These are phyloP conservation scores for Brachylomia viminalis DNA, from an alignment of 2,888 invertebrate genomes.

Conservation along the genomic window DNA sequence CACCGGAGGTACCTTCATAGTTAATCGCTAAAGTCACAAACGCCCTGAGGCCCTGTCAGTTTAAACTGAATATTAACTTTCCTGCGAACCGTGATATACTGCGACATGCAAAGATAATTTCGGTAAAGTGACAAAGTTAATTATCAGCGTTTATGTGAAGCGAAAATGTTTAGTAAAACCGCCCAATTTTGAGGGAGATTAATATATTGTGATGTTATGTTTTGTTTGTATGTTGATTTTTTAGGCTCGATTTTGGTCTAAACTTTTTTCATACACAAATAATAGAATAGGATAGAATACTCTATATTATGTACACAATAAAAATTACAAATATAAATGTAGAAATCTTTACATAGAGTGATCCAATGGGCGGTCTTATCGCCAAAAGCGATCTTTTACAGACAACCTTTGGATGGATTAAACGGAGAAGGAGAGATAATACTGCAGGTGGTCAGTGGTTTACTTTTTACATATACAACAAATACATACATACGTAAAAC, in stretches of 20 bases:
- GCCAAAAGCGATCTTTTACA: too few relatives aligned
- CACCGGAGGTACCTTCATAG: conserved; percentile 46
- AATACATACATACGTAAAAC: too few relatives aligned
- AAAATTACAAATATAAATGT: too few relatives aligned
- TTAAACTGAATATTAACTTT: conserved; percentile 66
- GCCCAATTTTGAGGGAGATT: conserved; percentile 27
- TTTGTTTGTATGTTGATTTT: conserved; percentile 20
- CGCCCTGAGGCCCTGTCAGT: conserved; percentile 60
- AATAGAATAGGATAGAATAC: too few relatives aligned
- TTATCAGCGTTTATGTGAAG: conserved; percentile 55
- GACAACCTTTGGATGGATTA: too few relatives aligned
- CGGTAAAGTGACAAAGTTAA: conserved; percentile 63
- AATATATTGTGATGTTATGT: not conserved
- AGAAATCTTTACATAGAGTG: too few relatives aligned
- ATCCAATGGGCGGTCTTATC: too few relatives aligned
- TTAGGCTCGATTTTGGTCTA: not conserved
- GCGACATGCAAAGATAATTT: conserved; percentile 62
- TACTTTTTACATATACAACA: too few relatives aligned
- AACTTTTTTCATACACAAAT: not conserved
- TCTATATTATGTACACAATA: too few relatives aligned
- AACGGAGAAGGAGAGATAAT: too few relatives aligned
- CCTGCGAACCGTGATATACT: conserved; percentile 59
- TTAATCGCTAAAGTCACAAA: conserved; percentile 58
- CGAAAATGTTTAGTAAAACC: conserved; percentile 51
- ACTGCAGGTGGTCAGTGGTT: too few relatives aligned